Conservation (phyloP, 1,140 invertebrate species). For the Oedothorax gibbosus region DNA sequence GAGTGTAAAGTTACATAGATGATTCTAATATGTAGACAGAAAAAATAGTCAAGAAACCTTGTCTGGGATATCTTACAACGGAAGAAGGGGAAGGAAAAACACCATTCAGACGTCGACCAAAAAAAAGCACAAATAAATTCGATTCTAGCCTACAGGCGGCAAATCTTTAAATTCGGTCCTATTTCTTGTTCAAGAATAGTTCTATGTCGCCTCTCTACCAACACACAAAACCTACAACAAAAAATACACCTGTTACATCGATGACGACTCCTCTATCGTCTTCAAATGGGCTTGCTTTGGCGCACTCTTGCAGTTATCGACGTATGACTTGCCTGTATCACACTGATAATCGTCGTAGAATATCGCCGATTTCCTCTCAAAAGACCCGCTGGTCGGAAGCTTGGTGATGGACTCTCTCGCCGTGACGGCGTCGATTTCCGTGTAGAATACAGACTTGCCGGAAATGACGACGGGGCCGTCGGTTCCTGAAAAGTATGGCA, state of each 20-base stretch:
- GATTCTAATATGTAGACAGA: too few relatives aligned
- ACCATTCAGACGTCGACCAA: too few relatives aligned
- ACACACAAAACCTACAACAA: background rate
- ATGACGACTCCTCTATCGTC: constrained; percentile 44
- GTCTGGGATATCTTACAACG: too few relatives aligned
- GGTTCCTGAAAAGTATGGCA: background rate
- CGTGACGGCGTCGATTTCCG: constrained; percentile 25
- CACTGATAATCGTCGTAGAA: constrained; percentile 45
- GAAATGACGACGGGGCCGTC: constrained; percentile 30
- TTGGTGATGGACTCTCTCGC: constrained; percentile 31
- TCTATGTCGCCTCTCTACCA: too few relatives aligned
- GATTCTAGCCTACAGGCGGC: too few relatives aligned
- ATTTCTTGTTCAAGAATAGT: too few relatives aligned
- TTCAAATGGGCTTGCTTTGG: constrained; percentile 15
- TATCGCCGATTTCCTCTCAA: constrained; percentile 22
- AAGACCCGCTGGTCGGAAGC: constrained; percentile 5
- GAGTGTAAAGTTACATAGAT: too few relatives aligned
- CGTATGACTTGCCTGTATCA: constrained; percentile 14
- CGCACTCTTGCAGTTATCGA: background rate
- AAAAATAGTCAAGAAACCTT: too few relatives aligned
- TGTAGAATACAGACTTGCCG: constrained; percentile 55
- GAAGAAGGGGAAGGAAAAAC: too few relatives aligned
- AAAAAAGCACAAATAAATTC: too few relatives aligned
- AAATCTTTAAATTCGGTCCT: too few relatives aligned
- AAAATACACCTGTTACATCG: constrained; percentile 8